Conservation (phyloP, 2,888 invertebrate genomes). For the Fissipunctia ypsillon region DNA sequence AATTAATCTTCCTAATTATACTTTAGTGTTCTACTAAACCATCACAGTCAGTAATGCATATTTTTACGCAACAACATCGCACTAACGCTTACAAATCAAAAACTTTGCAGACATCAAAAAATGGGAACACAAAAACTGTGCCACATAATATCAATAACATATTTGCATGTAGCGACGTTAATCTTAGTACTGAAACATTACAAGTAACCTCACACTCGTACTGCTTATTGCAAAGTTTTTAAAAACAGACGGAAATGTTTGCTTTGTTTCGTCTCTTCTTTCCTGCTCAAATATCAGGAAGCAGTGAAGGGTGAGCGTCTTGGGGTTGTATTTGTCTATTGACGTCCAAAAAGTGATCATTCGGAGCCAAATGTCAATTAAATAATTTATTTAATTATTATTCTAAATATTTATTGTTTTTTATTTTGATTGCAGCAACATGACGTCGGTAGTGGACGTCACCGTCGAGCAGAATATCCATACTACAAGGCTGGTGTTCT, state of each 20-base stretch:
- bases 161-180: not conserved
- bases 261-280: conserved; percentile 3
- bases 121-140: conserved; percentile 14
- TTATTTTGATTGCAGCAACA: conserved; percentile 62
- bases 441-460: conserved; percentile 71
- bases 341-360: not conserved
- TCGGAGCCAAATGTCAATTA: no score
- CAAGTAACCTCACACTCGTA: not conserved
- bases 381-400: no score
- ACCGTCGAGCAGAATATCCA: conserved; percentile 60
- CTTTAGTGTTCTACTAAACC: not conserved
- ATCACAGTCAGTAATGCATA: not conserved
- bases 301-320: not conserved
- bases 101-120: conserved; percentile 13
- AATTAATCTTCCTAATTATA: not conserved
- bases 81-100: conserved; percentile 4
- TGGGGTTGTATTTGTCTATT: not conserved
- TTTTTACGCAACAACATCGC: conserved; percentile 13
- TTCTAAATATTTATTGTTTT: no score
- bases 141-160: not conserved
- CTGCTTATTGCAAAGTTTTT: not conserved
- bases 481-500: conserved; percentile 70
- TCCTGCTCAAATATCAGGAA: not conserved
- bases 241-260: not conserved
- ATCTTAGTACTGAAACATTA: conserved; percentile 4